Percentiles rank a stretch among this genome's conserved stretches.
Evolutionary conservation across 2,113 vertebrate genomes (phyloP).

Genomic region (Tamias sibiricus): DNA sequence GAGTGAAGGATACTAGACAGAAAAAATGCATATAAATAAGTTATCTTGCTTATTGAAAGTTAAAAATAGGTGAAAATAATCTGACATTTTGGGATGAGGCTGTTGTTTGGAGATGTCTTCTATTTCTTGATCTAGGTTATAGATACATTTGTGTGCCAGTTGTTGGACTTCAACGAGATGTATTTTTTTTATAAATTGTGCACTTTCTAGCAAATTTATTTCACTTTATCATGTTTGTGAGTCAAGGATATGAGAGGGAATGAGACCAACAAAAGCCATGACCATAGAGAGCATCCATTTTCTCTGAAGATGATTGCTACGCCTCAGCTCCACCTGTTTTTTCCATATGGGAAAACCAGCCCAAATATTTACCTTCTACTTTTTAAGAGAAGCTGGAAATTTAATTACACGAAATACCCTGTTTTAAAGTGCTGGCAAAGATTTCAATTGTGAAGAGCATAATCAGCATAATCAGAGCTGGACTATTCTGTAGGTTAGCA

Average conservation of each 20-base stretch:
- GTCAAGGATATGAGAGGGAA: background rate
- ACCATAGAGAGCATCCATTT: background rate
- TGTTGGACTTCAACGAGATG: background rate
- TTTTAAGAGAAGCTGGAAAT: background rate
- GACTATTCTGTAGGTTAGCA: background rate
- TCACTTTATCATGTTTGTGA: background rate
- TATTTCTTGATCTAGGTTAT: background rate
- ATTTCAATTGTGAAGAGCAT: background rate
- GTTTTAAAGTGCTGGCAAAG: background rate
- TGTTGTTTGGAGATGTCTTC: background rate
- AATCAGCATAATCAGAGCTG: background rate
- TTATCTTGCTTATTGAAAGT: background rate
- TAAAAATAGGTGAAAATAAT: background rate
- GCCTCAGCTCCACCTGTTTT: background rate
- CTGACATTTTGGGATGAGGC: background rate
- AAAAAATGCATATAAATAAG: background rate
- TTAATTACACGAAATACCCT: background rate
- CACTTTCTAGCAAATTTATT: background rate
- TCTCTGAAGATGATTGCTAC: background rate
- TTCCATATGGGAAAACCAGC: background rate
- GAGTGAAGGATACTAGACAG: background rate
- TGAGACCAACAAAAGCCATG: background rate
- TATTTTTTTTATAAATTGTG: background rate
- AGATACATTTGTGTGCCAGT: background rate
- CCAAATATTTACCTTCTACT: background rate